Conservation (phyloP, 2,888 invertebrate genomes). For the Clivina fossor region DNA sequence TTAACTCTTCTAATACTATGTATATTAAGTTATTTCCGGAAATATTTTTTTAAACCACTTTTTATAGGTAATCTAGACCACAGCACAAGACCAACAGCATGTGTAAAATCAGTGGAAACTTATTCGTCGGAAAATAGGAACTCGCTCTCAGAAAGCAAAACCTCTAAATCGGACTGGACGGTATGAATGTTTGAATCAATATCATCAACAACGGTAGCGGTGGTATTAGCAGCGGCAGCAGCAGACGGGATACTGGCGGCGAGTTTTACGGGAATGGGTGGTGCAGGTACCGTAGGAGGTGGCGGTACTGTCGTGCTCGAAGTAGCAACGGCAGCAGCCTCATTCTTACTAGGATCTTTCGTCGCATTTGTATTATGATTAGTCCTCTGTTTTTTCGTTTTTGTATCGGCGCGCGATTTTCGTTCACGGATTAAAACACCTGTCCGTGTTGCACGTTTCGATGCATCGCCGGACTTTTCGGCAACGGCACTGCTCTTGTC, state of each 20-base stretch:
- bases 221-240: slow-evolving; percentile 3
- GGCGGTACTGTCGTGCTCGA: slow-evolving; percentile 40
- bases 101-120: slow-evolving; percentile 37
- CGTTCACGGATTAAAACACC: slow-evolving; percentile 54
- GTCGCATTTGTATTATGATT: too few relatives aligned
- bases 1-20: too few relatives aligned
- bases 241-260: slow-evolving; percentile 6
- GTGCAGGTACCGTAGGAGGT: slow-evolving; percentile 12
- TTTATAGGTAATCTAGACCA: too few relatives aligned
- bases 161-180: slow-evolving; percentile 64
- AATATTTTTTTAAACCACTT: too few relatives aligned
- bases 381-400: slow-evolving; percentile 32
- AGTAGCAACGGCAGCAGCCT: slow-evolving; percentile 40
- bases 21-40: too few relatives aligned
- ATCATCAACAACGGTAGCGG: slow-evolving; percentile 43
- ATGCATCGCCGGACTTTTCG: slow-evolving; percentile 58
- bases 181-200: slow-evolving; percentile 62
- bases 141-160: slow-evolving; percentile 61
- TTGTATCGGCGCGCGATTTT: slow-evolving; percentile 33
- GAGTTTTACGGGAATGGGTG: slow-evolving; percentile 3
- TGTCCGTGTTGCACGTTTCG: slow-evolving; percentile 48
- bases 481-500: slow-evolving; percentile 67
- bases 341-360: slow-evolving; percentile 45
- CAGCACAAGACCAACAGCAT: neutral
- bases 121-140: slow-evolving; percentile 58